Percentiles rank a stretch among this genome's conserved stretches.
Evolutionary conservation across 1,140 invertebrate genomes (phyloP).

Genomic region (Drosophila athabasca): DNA sequence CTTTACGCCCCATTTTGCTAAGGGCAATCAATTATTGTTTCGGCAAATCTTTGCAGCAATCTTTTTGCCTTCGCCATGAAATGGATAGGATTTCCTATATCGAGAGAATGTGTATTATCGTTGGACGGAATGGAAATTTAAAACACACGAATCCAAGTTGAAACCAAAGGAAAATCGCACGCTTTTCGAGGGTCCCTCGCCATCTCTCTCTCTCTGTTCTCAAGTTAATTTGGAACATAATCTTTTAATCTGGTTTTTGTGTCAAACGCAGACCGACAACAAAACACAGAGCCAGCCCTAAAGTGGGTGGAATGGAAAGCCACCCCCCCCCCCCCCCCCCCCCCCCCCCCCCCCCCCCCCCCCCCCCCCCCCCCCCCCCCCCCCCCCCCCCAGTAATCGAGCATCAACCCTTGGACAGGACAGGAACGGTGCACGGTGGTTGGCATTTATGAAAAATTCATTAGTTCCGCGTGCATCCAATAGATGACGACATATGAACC

Average conservation of each 20-base stretch:
- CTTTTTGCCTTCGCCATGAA: too few species aligned
- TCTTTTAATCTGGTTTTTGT: conserved; percentile 81
- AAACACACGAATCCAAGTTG: too few species aligned
- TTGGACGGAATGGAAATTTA: too few species aligned
- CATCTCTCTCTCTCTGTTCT: conserved; percentile 22
- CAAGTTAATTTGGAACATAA: conserved; percentile 79
- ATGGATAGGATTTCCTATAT: too few species aligned
- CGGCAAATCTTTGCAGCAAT: too few species aligned
- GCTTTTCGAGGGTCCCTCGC: too few species aligned
- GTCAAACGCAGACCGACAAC: conserved; percentile 66
- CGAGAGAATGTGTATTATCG: too few species aligned
- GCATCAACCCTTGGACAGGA: conserved; percentile 37
- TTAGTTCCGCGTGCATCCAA: conserved; percentile 60
- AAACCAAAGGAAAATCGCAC: too few species aligned
- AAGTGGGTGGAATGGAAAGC: conserved; percentile 22
- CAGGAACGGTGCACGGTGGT: conserved; percentile 25
- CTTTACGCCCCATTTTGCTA: conserved; percentile 27
- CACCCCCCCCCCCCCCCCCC: conserved; percentile 18
- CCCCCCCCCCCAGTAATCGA: conserved; percentile 3
- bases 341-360: not conserved
- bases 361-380: conserved; percentile 48
- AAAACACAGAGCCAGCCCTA: not conserved
- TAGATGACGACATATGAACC: conserved; percentile 68
- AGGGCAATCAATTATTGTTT: conserved; percentile 37
- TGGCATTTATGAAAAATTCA: conserved; percentile 76